Evolutionary conservation across 2,797 vertebrate genomes (phyloP).

Genomic region (Parauchenoglanis ngamensis): DNA sequence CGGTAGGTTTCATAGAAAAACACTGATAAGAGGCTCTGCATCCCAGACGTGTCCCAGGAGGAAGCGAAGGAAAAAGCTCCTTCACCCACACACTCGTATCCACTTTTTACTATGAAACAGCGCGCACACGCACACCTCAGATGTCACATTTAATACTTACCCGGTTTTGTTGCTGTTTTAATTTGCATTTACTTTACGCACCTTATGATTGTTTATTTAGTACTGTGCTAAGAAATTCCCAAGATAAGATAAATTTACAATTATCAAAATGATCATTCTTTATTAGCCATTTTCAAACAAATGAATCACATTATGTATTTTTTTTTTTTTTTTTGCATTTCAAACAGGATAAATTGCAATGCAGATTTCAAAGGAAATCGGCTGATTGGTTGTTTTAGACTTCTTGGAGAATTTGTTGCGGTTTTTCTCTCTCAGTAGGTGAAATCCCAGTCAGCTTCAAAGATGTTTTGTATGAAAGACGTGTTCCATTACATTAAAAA

Average conservation of each 20-base stretch:
- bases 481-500: background rate
- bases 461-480: background rate
- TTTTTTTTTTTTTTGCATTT: background rate
- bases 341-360: background rate
- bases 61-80: constrained; percentile 23
- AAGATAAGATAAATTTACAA: background rate
- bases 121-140: background rate
- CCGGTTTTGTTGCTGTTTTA: background rate
- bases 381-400: background rate
- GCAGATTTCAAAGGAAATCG: background rate
- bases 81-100: constrained; percentile 10
- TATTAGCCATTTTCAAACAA: background rate
- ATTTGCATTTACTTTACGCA: background rate
- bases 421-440: background rate
- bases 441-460: background rate
- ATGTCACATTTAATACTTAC: background rate
- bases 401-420: background rate
- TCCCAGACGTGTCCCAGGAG: constrained; percentile 32
- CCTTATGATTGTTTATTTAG: background rate
- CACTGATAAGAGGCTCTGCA: constrained; percentile 45
- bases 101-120: constrained; percentile 16
- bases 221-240: background rate
- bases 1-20: constrained; percentile 50
- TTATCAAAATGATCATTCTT: background rate
- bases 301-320: background rate